Percentiles rank a stretch among this genome's conserved stretches.
Evolutionary conservation across 1,140 invertebrate genomes (phyloP).

Genomic region (Nephila pilipes): DNA sequence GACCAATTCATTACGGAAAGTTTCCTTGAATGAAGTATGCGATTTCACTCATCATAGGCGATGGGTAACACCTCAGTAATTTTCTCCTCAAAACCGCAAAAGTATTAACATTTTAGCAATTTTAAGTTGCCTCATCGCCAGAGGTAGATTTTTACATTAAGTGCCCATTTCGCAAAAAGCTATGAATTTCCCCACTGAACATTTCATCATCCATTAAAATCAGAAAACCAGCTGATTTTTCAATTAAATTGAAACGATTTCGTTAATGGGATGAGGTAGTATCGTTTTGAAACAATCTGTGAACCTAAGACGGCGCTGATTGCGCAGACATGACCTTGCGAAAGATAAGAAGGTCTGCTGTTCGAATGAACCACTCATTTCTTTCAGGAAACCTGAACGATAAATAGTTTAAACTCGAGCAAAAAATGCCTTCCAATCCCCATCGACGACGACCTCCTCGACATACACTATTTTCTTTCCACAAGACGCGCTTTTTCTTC

Average conservation of each 20-base stretch:
- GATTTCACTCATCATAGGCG: too few species aligned
- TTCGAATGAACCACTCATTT: background rate
- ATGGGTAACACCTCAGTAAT: too few species aligned
- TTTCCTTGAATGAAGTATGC: too few species aligned
- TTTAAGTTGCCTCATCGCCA: too few species aligned
- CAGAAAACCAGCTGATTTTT: background rate
- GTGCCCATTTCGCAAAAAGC: background rate
- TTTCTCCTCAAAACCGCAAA: too few species aligned
- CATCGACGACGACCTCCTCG: background rate
- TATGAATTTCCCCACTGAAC: background rate
- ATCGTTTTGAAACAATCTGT: background rate
- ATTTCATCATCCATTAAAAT: background rate
- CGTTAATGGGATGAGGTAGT: background rate
- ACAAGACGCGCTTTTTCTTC: background rate
- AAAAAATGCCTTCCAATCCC: background rate
- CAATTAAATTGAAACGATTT: background rate
- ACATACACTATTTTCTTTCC: background rate
- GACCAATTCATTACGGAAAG: too few species aligned
- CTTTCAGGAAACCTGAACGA: background rate
- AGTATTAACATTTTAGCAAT: too few species aligned
- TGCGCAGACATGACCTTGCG: background rate
- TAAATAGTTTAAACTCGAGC: conserved; percentile 24
- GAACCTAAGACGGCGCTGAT: background rate
- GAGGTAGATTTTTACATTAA: too few species aligned
- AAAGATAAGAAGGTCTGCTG: background rate